Evolutionary conservation across 64 coral and sea anemone genomes (phyloP).

Genomic region (Montipora capricornis): DNA sequence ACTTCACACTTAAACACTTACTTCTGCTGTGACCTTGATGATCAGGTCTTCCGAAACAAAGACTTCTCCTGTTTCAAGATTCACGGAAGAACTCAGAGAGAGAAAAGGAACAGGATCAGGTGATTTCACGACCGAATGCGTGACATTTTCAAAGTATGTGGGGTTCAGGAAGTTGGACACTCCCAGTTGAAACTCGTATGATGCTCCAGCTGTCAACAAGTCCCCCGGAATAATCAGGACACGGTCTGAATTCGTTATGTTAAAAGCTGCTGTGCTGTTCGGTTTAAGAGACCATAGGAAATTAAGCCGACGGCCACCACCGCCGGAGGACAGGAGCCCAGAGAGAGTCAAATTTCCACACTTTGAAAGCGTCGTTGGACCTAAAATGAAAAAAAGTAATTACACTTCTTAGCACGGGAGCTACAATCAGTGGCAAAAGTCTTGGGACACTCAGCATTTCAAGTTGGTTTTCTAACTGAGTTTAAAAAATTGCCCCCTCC

Average conservation of each 20-base stretch:
- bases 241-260: slow-evolving; percentile 10
- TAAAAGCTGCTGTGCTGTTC: neutral
- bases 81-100: slow-evolving; percentile 26
- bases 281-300: slow-evolving; percentile 66
- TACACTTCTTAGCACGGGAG: neutral
- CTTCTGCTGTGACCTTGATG: slow-evolving; percentile 48
- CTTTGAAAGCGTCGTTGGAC: slow-evolving; percentile 39
- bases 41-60: slow-evolving; percentile 48
- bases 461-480: no score
- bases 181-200: slow-evolving; percentile 59
- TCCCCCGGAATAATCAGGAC: slow-evolving; percentile 31
- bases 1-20: neutral
- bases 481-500: no score
- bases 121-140: slow-evolving; percentile 49
- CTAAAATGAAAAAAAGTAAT: slow-evolving; percentile 7
- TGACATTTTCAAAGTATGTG: neutral
- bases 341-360: slow-evolving; percentile 76
- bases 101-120: slow-evolving; percentile 32
- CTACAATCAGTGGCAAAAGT: no score
- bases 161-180: slow-evolving; percentile 61
- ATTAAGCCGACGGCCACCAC: slow-evolving; percentile 64
- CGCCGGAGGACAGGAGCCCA: slow-evolving; percentile 72
- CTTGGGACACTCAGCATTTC: no score
- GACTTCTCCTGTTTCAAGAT: slow-evolving; percentile 26
- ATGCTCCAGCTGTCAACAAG: neutral